Conservation (phyloP, 2,113 vertebrate species). For the Oncorhynchus gorbuscha region DNA sequence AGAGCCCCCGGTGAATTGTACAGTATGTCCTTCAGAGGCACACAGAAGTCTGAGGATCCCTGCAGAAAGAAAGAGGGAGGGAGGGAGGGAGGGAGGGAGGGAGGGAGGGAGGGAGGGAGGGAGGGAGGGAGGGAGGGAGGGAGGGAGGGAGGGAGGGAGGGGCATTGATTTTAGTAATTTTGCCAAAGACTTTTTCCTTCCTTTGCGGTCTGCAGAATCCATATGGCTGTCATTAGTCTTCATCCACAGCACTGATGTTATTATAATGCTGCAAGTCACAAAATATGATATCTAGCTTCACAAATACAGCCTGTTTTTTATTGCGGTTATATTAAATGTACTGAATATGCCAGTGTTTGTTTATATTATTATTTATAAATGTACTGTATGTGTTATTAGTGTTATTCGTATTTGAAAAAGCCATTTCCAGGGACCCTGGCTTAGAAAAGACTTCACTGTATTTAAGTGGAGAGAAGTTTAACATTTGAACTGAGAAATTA, state of each 20-base stretch:
- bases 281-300: neutral
- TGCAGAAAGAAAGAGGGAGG: slow-evolving; percentile 15
- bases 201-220: slow-evolving; percentile 12
- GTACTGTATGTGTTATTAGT: too few relatives aligned
- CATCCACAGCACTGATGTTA: slow-evolving; percentile 14
- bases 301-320: slow-evolving; percentile 14
- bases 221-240: slow-evolving; percentile 23
- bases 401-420: too few relatives aligned
- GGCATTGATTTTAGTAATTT: slow-evolving; percentile 48
- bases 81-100: too few relatives aligned
- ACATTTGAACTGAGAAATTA: neutral
- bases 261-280: slow-evolving; percentile 30
- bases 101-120: too few relatives aligned
- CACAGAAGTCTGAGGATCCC: slow-evolving; percentile 2
- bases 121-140: too few relatives aligned
- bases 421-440: too few relatives aligned
- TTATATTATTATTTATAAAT: too few relatives aligned
- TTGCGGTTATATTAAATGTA: slow-evolving; percentile 13
- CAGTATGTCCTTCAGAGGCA: slow-evolving; percentile 21
- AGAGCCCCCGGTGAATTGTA: slow-evolving; percentile 10
- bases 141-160: slow-evolving; percentile 23
- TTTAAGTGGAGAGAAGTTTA: neutral
- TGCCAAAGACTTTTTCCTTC: slow-evolving; percentile 18
- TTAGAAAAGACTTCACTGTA: too few relatives aligned
- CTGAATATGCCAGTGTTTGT: too few relatives aligned